Base-by-base conservation (phyloP, 2,113 vertebrate species). In the Notothenia coriiceps region DNA sequence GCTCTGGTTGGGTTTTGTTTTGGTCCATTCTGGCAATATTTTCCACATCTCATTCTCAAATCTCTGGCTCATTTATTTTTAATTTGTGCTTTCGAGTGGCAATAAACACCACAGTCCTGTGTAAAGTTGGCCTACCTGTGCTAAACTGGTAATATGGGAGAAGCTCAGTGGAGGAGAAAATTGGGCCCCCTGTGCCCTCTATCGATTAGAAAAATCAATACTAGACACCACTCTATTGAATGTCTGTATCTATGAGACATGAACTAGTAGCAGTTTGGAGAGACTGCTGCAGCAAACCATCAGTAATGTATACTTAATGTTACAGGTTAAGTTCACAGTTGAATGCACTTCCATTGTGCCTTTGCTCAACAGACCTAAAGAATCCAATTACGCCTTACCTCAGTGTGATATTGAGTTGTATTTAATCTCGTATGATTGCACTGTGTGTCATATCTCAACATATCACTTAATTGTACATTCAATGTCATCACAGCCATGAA, bases 401-500 rank as follows among this genome's bases (percentile, higher is more conserved):
- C 43, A 5, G 60, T 46, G 54, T 17, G 18, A 63, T 57, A 47
- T 15, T 20, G 47, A 55, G 40, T 15, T 68, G 70, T 15, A 43
- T 59, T 64, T 18, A 65, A 35, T 62, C 18, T 20, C 25, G 59
- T 74, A 29, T 13, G 50, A 40, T 54, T 56, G 59, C 22, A 8
- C 29, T 6, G 62, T 70, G 54, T 66, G 70, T 85, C 56, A 60
- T n/a, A 18, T 66, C 40, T 29, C 57, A 44, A 73, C 63, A 14
- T 46, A 5, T 70, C 51, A 43, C 62, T 44, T 76, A 20, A 83
- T 57, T 82, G 61, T 77, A 11, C 52, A 17, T 80, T 78, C 51
- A 22, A 52, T 86, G 68, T 84, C 46, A 70, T 94, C 94, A 17
- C 89, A 99, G 98, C 97, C 66, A 98, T 99, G 97, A 99, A 96